A percentile compares a stretch with the other conserved stretches of the same genome.
These are phyloP conservation scores for Brachyistius frenatus DNA, from an alignment of 2,113 vertebrate species.

Conservation along the genomic window DNA sequence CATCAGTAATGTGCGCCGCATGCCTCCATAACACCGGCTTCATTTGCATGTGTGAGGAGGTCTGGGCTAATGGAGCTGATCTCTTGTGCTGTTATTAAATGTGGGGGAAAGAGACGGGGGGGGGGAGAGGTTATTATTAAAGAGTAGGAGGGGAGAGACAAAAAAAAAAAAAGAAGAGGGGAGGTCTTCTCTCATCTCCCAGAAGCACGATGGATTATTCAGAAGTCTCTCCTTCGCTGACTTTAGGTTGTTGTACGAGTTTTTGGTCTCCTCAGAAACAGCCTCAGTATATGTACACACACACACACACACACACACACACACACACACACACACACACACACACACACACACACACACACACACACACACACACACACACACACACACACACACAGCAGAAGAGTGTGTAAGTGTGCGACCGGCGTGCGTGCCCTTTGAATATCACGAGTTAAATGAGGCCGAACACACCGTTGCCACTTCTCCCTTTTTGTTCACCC, in stretches of 20 bases:
- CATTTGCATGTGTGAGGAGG: conserved; percentile 81
- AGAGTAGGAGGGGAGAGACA: conserved; percentile 48
- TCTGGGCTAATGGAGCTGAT: conserved; percentile 77
- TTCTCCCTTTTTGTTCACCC: conserved; percentile 64
- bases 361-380: too few species aligned
- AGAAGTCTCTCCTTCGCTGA: conserved; percentile 31
- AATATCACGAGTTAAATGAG: conserved; percentile 74
- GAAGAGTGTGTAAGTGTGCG: conserved; percentile 1
- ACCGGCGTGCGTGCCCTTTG: conserved; percentile 26
- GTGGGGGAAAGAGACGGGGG: conserved; percentile 4
- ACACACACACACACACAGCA: too few species aligned
- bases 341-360: too few species aligned
- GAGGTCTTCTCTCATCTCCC: conserved; percentile 45
- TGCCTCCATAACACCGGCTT: conserved; percentile 64
- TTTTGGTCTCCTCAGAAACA: conserved; percentile 2
- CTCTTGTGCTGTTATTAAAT: conserved; percentile 75
- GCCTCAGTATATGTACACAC: background rate
- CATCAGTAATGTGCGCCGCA: conserved; percentile 66
- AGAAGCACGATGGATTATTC: conserved; percentile 61
- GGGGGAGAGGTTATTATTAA: conserved; percentile 35
- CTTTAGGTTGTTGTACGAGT: conserved; percentile 43
- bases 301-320: too few species aligned
- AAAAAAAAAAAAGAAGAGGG: conserved; percentile 35
- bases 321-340: too few species aligned
- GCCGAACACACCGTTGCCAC: conserved; percentile 55